Evolutionary conservation across 2,888 invertebrate genomes (phyloP).

Genomic region (Crocallis elinguaria): DNA sequence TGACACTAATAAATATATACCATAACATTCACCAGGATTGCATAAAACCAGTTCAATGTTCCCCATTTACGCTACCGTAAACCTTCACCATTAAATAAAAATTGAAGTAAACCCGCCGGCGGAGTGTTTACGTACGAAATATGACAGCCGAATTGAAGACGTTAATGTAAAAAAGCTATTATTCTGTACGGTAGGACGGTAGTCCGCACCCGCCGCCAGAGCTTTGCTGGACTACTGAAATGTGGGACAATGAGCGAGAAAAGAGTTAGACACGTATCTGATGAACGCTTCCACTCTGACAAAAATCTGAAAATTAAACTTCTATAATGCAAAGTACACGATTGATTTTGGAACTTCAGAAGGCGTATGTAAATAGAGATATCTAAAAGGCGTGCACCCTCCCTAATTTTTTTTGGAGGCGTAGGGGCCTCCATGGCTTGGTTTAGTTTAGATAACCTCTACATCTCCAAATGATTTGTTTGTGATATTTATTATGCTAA

Average conservation of each 20-base stretch:
- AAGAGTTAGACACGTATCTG: no score
- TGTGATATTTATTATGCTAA: no score
- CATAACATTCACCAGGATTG: conserved; percentile 5
- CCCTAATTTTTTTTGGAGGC: no score
- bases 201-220: conserved; percentile 48
- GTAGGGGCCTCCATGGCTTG: no score
- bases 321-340: no score
- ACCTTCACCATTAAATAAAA: conserved; percentile 34
- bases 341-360: no score
- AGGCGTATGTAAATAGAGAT: no score
- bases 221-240: conserved; percentile 50
- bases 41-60: conserved; percentile 19
- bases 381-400: no score
- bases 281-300: no score
- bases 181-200: conserved; percentile 74
- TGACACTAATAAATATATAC: conserved; percentile 1
- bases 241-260: conserved; percentile 42
- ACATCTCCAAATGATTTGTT: no score
- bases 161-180: conserved; percentile 71
- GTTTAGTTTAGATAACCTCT: no score
- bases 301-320: no score
- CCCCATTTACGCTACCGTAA: conserved; percentile 12
- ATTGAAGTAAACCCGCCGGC: conserved; percentile 37
- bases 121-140: conserved; percentile 52
- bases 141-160: conserved; percentile 66